These are phyloP conservation scores for Acleris sparsana DNA, from an alignment of 2,888 invertebrate species.

Conservation along the genomic window DNA sequence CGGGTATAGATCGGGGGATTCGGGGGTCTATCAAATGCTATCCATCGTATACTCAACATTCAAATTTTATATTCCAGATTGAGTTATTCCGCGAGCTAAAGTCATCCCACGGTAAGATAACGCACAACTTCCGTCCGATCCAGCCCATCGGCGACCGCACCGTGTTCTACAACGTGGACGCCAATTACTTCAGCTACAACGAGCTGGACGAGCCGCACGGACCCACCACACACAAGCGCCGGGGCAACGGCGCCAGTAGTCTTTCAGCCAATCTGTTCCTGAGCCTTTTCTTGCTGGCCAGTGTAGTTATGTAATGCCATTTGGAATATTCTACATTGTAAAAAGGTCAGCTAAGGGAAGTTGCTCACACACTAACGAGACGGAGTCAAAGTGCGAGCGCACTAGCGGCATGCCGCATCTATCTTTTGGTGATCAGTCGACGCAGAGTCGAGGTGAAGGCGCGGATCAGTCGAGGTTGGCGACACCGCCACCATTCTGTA, in stretches of 20 bases:
- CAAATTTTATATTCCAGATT: slow-evolving; percentile 80
- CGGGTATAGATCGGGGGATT: too few species aligned
- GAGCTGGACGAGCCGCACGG: slow-evolving; percentile 65
- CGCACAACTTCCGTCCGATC: slow-evolving; percentile 92
- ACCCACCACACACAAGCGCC: slow-evolving; percentile 48
- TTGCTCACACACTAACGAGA: too few species aligned
- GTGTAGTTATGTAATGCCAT: slow-evolving; percentile 38
- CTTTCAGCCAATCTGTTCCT: slow-evolving; percentile 32
- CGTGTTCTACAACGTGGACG: slow-evolving; percentile 84
- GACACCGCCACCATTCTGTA: too few species aligned
- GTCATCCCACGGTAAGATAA: slow-evolving; percentile 86
- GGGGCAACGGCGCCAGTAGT: slow-evolving; percentile 42
- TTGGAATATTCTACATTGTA: neutral
- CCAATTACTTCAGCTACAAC: slow-evolving; percentile 71
- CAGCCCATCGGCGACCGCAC: slow-evolving; percentile 89
- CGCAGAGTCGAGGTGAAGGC: too few species aligned
- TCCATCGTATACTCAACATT: too few species aligned
- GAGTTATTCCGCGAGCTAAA: slow-evolving; percentile 88
- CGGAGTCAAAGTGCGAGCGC: too few species aligned
- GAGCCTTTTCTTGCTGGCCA: slow-evolving; percentile 38
- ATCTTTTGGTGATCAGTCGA: too few species aligned
- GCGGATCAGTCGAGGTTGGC: too few species aligned
- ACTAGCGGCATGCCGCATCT: too few species aligned
- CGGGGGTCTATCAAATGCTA: too few species aligned
- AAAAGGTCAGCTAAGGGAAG: too few species aligned